Percentiles rank a stretch among this genome's conserved stretches.
Conservation (phyloP, 2,888 invertebrate species). For the Trilocha varians region DNA sequence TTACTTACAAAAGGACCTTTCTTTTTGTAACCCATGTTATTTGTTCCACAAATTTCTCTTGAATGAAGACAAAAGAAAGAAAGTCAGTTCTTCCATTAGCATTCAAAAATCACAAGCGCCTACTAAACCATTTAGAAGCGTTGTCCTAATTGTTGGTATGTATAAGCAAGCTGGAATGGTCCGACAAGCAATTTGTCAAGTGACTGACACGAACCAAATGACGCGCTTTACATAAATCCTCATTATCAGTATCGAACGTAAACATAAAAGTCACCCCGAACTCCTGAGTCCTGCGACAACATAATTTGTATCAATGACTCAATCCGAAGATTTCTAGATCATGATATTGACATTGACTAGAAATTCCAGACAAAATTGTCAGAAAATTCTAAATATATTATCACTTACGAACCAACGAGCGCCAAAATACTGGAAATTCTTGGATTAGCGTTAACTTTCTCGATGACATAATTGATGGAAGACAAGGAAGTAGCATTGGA, state of each 20-base stretch:
- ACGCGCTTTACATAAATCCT: conserved; percentile 27
- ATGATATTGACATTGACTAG: no score
- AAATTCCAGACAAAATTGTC: no score
- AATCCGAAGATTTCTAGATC: no score
- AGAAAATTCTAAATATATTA: no score
- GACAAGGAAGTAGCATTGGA: neutral
- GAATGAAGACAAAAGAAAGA: no score
- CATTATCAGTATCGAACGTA: conserved; percentile 25
- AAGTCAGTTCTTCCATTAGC: no score
- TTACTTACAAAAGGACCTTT: neutral
- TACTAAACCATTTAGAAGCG: neutral
- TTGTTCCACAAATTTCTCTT: no score
- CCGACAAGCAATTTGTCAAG: conserved; percentile 20
- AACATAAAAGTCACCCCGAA: conserved; percentile 6
- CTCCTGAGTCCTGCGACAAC: neutral
- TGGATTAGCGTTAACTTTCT: neutral
- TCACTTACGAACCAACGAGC: neutral
- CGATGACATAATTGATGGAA: neutral
- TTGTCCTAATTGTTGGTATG: neutral
- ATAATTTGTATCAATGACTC: no score
- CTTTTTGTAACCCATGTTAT: neutral
- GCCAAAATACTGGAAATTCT: neutral
- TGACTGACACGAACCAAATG: conserved; percentile 17
- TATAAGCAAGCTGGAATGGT: neutral
- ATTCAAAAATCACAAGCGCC: no score